Percentiles rank a stretch among this genome's conserved stretches.
Evolutionary conservation across 1,140 invertebrate species (phyloP).

Genomic region (Aleiodes sp.): DNA sequence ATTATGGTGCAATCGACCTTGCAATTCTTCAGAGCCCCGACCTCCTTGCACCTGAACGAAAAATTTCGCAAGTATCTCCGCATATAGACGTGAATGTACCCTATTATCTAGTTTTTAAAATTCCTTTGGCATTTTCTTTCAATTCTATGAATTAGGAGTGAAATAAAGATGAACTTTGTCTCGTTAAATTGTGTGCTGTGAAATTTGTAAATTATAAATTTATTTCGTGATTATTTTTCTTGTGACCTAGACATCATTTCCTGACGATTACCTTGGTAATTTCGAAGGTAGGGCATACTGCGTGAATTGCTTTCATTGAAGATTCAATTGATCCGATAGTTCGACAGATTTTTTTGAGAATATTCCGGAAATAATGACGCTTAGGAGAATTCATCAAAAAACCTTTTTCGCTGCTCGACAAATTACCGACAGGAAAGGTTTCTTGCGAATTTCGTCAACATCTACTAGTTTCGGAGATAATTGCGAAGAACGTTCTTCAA

Average conservation of each 20-base stretch:
- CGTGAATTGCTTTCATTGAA: not conserved
- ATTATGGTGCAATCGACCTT: constrained; percentile 51
- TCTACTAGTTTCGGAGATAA: no score
- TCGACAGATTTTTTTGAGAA: no score
- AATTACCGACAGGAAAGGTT: no score
- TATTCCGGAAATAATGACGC: no score
- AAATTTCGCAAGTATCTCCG: constrained; percentile 15
- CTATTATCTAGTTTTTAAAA: not conserved
- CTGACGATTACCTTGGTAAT: not conserved
- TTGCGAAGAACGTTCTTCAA: no score
- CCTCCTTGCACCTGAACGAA: constrained; percentile 39
- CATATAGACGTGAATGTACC: constrained; percentile 22
- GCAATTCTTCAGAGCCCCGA: constrained; percentile 38
- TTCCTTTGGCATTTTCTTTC: not conserved
- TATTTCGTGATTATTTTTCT: not conserved
- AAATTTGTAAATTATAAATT: not conserved
- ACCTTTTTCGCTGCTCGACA: no score
- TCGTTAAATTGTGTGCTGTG: not conserved
- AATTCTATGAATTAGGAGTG: not conserved
- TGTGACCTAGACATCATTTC: not conserved
- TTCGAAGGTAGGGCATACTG: not conserved
- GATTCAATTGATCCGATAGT: not conserved
- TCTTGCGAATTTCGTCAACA: no score
- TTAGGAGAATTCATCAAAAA: no score
- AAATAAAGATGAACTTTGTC: not conserved